phyloP scores from a whole-genome alignment of 37 sponge, comb jelly and placozoan species.

The Ianthella basta region DNA sequence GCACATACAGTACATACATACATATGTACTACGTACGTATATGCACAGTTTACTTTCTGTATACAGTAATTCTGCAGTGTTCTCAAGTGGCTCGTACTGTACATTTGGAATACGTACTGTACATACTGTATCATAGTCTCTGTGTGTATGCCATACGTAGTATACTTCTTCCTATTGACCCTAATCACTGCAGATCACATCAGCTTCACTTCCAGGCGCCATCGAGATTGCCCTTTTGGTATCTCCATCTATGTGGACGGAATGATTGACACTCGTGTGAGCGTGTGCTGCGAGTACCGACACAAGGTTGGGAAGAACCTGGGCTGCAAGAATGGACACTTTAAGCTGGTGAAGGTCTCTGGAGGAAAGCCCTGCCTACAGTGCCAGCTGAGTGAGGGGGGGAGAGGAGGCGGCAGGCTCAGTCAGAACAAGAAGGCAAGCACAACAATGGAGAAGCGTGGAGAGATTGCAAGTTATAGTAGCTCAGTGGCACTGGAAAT shows the following conservation, averaged over 20 bases:
- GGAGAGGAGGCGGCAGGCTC: neutral
- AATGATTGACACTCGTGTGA: constrained; percentile 84
- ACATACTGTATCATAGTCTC: too few relatives aligned
- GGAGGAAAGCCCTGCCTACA: constrained; percentile 82
- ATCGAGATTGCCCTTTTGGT: constrained; percentile 86
- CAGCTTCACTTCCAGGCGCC: constrained; percentile 74
- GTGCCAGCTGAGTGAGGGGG: constrained; percentile 44
- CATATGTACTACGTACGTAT: neutral
- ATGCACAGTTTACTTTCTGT: too few relatives aligned
- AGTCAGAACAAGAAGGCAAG: too few relatives aligned
- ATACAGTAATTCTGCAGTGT: too few relatives aligned
- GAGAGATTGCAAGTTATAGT: too few relatives aligned
- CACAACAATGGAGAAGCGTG: too few relatives aligned
- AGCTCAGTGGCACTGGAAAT: too few relatives aligned
- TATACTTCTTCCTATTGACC: too few relatives aligned
- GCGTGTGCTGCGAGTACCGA: constrained; percentile 93
- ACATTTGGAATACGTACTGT: too few relatives aligned
- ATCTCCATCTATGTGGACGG: constrained; percentile 86
- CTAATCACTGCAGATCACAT: constrained; percentile 54
- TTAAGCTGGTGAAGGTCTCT: constrained; percentile 65
- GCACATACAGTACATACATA: constrained; percentile 1
- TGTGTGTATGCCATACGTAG: too few relatives aligned
- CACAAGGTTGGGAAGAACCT: constrained; percentile 81
- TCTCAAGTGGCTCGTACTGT: too few relatives aligned
- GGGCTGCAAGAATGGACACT: constrained; percentile 79